Evolutionary conservation across 2,113 vertebrate species (phyloP).

Genomic region (Neogobius melanostomus): DNA sequence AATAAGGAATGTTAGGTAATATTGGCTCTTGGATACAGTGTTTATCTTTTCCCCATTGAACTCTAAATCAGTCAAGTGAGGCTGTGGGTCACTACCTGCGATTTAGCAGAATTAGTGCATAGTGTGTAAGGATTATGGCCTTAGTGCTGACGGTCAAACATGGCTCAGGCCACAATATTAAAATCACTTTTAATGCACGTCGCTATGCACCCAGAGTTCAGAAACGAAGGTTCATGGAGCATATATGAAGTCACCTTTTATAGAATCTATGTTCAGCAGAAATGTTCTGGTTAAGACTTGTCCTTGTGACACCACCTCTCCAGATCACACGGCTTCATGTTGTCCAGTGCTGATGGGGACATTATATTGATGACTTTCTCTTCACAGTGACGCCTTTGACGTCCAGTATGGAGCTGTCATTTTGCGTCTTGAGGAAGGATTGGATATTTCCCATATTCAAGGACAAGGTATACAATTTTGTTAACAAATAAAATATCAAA

Average conservation of each 20-base stretch:
- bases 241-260: neutral
- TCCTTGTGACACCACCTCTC: slow-evolving; percentile 10
- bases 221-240: neutral
- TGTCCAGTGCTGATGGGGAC: neutral
- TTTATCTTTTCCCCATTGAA: slow-evolving; percentile 11
- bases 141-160: slow-evolving; percentile 40
- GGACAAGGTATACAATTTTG: slow-evolving; percentile 84
- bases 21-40: neutral
- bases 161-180: slow-evolving; percentile 34
- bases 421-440: slow-evolving; percentile 89
- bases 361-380: slow-evolving; percentile 7
- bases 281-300: neutral
- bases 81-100: slow-evolving; percentile 4
- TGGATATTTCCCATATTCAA: slow-evolving; percentile 96
- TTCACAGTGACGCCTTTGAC: slow-evolving; percentile 91
- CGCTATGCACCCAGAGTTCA: slow-evolving; percentile 28
- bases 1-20: neutral
- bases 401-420: slow-evolving; percentile 93
- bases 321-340: neutral
- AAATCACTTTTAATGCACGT: slow-evolving; percentile 46
- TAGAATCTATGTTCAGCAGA: neutral
- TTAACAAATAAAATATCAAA: too few relatives aligned
- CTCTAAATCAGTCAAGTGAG: slow-evolving; percentile 44
- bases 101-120: slow-evolving; percentile 24
- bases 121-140: slow-evolving; percentile 41